Base-by-base conservation (phyloP, 2,113 vertebrate genomes). In the Menura novaehollandiae region DNA sequence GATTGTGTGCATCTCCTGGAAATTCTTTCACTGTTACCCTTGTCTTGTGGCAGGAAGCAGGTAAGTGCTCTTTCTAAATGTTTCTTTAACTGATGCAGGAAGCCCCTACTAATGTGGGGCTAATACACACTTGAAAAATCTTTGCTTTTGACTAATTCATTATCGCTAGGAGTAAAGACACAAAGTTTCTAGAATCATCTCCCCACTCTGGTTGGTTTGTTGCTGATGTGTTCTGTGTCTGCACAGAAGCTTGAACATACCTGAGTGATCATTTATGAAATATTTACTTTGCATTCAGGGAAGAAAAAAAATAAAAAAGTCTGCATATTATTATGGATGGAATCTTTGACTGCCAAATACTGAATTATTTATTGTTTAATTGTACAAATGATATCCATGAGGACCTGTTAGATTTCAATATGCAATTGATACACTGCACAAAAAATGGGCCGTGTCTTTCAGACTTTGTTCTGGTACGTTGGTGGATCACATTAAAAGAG, bases 301-400 rank as follows among this genome's bases (percentile, higher is more conserved):
- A 66, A 59, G 43, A 35, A 80, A 89, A 88, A 73, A 59, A 39
- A 27, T 1, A 37, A 60, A 74, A 77, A 90, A 47, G 55, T 49
- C 89, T 90, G 56, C 77, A 62, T 90, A 71, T 77, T 95, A 94
- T 87, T 91, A 91, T 74, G 71, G 91, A 84, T 88, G 59, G 69
- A 91, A 52, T 96, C 53, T 60, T 80, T 82, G 77, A 59, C 59
- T 93, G 83, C 67, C 86, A 92, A 85, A 72, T 55, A 44, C 66
- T 97, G 78, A 97, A 96, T 96, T 97, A 97, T 97, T 97, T 56
- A 97, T 92, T 15, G 4, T 37, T 88, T 92, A 76, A 94, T 85
- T 93, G 95, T 95, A 72, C 72, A 86, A 91, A 87, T 37, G n/a
- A 96, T 96, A 91, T 85, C 64, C 92, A 51, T 6, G 47, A 91